Conservation (phyloP, 1,140 invertebrate genomes). For the Cydia splendana region DNA sequence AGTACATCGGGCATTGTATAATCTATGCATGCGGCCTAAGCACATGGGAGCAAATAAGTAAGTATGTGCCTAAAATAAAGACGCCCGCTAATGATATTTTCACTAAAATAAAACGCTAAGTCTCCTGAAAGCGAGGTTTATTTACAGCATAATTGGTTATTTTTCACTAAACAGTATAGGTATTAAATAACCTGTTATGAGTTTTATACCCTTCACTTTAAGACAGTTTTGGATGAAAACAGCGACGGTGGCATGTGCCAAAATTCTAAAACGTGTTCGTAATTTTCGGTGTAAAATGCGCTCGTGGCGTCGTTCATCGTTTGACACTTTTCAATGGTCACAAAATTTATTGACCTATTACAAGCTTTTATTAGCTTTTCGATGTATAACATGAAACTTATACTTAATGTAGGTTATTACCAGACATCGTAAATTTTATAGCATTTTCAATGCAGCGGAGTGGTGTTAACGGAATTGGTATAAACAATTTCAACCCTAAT, state of each 20-base stretch:
- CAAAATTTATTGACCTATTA: background rate
- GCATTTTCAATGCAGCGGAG: too few species aligned
- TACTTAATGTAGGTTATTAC: too few species aligned
- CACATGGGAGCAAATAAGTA: slow-evolving; percentile 7
- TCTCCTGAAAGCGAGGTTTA: background rate
- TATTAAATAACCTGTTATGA: background rate
- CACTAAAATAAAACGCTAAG: background rate
- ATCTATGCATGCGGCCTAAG: background rate
- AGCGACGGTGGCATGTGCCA: background rate
- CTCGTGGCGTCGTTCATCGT: background rate
- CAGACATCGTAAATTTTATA: too few species aligned
- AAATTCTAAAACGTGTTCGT: slow-evolving; percentile 3
- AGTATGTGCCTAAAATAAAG: slow-evolving; percentile 11
- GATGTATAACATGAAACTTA: background rate
- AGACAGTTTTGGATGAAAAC: background rate
- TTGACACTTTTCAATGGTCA: background rate
- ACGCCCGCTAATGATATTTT: background rate
- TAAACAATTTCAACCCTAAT: too few species aligned
- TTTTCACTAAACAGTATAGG: background rate
- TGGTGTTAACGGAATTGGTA: too few species aligned
- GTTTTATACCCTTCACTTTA: background rate
- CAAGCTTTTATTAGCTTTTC: background rate
- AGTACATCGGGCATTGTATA: slow-evolving; percentile 9
- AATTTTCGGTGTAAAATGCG: background rate
- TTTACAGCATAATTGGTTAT: background rate